phyloP scores from a whole-genome alignment of 2,888 invertebrate genomes.

The Hydraecia micacea region DNA sequence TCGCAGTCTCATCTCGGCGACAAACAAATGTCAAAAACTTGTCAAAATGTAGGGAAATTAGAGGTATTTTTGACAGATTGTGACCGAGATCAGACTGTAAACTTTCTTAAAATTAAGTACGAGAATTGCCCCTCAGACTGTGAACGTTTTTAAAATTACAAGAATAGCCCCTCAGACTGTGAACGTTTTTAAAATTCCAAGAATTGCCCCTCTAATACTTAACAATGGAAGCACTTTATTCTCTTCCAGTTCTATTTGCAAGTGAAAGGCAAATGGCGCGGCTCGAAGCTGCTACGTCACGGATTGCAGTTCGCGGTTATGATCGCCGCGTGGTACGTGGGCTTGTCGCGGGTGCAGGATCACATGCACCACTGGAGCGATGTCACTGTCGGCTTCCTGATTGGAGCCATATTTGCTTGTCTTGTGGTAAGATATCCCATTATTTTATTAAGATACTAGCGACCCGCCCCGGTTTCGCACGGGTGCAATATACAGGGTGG shows the following conservation, averaged over 20 bases:
- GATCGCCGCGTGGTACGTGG: constrained; percentile 93
- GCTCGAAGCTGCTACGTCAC: constrained; percentile 93
- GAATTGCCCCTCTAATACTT: too few relatives aligned
- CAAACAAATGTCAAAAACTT: too few relatives aligned
- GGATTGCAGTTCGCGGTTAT: constrained; percentile 93
- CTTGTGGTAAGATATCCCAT: constrained; percentile 82
- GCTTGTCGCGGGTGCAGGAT: constrained; percentile 95
- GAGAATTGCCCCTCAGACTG: too few relatives aligned
- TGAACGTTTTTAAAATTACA: too few relatives aligned
- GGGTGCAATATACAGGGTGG: neutral
- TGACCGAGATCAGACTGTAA: too few relatives aligned
- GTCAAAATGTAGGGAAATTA: too few relatives aligned
- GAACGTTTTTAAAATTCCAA: too few relatives aligned
- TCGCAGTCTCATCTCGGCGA: too few relatives aligned
- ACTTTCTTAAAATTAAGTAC: too few relatives aligned
- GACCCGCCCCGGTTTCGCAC: too few relatives aligned
- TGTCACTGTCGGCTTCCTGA: constrained; percentile 93
- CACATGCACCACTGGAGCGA: constrained; percentile 98
- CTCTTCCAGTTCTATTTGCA: constrained; percentile 93
- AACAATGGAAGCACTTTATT: neutral
- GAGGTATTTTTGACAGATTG: too few relatives aligned
- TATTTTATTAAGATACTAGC: neutral
- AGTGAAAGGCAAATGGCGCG: constrained; percentile 93
- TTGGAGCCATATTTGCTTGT: constrained; percentile 90
- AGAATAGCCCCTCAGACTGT: too few relatives aligned